These are phyloP conservation scores for Prosapia bicincta DNA, from an alignment of 2,888 invertebrate genomes.

Conservation along the genomic window DNA sequence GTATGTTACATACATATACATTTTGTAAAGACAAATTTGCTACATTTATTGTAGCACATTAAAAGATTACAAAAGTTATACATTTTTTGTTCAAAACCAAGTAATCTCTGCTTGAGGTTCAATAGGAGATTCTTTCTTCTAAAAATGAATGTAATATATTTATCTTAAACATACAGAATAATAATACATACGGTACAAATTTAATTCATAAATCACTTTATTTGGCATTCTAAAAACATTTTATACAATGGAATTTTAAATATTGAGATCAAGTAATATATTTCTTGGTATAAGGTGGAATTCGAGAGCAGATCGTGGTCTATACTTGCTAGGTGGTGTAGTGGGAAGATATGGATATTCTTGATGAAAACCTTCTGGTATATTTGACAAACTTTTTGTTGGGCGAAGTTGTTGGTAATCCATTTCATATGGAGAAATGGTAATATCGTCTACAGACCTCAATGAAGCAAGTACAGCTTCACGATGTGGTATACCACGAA, in stretches of 20 bases:
- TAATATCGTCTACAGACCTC: conserved; percentile 22
- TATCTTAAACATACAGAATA: no score
- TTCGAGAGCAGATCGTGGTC: conserved; percentile 21
- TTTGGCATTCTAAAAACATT: background rate
- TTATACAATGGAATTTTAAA: background rate
- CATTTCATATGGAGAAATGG: conserved; percentile 9
- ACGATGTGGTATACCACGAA: conserved; percentile 25
- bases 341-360: conserved; percentile 31
- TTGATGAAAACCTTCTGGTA: conserved; percentile 24
- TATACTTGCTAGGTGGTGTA: conserved; percentile 23
- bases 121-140: no score
- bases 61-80: no score
- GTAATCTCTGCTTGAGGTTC: no score
- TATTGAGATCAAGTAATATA: conserved; percentile 12
- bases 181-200: no score
- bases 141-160: no score
- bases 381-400: conserved; percentile 21
- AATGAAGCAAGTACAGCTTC: conserved; percentile 29
- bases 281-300: conserved; percentile 20
- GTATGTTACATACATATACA: no score
- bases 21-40: no score
- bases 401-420: conserved; percentile 6
- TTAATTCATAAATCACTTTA: no score
- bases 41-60: no score
- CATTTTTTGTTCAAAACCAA: no score